Percentiles rank a stretch among this genome's conserved stretches.
phyloP scores from a whole-genome alignment of 2,888 invertebrate species.

The Tiliacea aurago region DNA sequence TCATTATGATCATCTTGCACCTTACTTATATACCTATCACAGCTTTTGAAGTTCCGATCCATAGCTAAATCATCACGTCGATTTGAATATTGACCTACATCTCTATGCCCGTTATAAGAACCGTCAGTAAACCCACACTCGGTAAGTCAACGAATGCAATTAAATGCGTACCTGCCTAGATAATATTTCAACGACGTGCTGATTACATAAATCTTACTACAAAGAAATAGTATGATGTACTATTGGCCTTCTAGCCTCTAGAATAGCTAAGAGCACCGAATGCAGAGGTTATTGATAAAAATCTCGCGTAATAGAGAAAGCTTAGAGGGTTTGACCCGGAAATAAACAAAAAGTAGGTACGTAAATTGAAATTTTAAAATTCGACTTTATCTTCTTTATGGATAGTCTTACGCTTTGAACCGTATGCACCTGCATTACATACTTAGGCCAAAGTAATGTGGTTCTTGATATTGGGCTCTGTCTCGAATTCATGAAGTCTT shows the following conservation, averaged over 20 bases:
- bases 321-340: constrained; percentile 1
- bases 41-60: neutral
- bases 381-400: neutral
- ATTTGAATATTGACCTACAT: constrained; percentile 20
- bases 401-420: neutral
- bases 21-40: neutral
- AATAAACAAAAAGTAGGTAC: neutral
- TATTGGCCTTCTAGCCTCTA: constrained; percentile 58
- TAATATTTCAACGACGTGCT: constrained; percentile 62
- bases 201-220: constrained; percentile 52
- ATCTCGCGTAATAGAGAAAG: constrained; percentile 51
- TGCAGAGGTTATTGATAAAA: constrained; percentile 31
- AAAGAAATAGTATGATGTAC: constrained; percentile 57
- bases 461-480: neutral
- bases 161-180: constrained; percentile 51
- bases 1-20: no score
- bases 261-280: constrained; percentile 31
- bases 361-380: constrained; percentile 1
- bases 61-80: neutral
- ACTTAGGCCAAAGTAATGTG: neutral
- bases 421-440: neutral
- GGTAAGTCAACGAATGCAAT: constrained; percentile 50
- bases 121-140: constrained; percentile 37
- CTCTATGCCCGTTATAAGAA: neutral
- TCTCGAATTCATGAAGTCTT: neutral